Evolutionary conservation across 2,888 invertebrate genomes (phyloP).

Genomic region (Machimus atricapillus): DNA sequence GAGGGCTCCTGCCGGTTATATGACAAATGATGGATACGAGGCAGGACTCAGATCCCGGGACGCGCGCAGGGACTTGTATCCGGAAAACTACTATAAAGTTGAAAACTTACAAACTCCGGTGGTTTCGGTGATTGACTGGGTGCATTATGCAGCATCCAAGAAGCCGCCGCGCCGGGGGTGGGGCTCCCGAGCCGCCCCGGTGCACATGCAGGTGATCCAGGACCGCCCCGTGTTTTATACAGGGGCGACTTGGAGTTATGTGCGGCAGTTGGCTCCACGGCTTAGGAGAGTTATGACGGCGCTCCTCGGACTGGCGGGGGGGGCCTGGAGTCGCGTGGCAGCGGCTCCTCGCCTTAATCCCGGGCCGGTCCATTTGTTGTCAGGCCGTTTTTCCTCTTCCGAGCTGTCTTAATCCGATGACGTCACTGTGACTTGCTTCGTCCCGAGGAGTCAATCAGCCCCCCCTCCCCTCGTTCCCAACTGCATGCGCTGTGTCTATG

Average conservation of each 20-base stretch:
- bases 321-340: background rate
- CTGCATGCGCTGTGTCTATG: background rate
- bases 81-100: conserved; percentile 23
- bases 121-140: conserved; percentile 7
- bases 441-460: background rate
- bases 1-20: background rate
- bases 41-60: background rate
- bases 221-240: background rate
- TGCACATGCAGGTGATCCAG: background rate
- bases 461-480: background rate
- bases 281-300: background rate
- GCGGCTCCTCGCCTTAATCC: background rate
- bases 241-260: background rate
- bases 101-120: conserved; percentile 3
- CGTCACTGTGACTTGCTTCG: background rate
- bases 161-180: background rate
- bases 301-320: background rate
- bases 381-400: background rate
- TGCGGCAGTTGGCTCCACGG: background rate
- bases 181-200: background rate
- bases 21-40: conserved; percentile 1
- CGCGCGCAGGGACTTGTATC: background rate
- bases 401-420: background rate
- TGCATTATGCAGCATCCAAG: background rate
- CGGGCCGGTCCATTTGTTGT: background rate